Evolutionary conservation across 2,797 vertebrate genomes (phyloP).

Genomic region (Ibycter americanus): DNA sequence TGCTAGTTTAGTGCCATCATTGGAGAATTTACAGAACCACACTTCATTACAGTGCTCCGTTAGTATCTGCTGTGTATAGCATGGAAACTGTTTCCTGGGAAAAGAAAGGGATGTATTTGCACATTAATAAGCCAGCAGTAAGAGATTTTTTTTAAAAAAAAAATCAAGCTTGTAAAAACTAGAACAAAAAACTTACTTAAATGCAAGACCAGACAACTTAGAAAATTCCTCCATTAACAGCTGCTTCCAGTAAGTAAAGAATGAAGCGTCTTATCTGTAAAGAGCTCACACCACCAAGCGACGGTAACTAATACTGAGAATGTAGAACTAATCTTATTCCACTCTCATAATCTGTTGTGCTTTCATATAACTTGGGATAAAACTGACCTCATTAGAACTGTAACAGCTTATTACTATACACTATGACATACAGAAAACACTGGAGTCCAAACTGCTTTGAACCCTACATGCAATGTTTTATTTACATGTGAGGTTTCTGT

Average conservation of each 20-base stretch:
- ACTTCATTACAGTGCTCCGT: slow-evolving; percentile 99
- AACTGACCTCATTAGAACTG: background rate
- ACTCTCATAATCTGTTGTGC: background rate
- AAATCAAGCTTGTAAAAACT: background rate
- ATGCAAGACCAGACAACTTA: background rate
- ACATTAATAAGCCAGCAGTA: background rate
- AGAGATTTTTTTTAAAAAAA: background rate
- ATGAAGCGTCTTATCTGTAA: background rate
- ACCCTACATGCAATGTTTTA: background rate
- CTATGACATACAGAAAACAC: background rate
- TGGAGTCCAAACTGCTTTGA: background rate
- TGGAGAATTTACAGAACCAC: slow-evolving; percentile 99
- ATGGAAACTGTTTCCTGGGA: slow-evolving; percentile 96
- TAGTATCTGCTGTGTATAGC: slow-evolving; percentile 98
- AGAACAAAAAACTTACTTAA: background rate
- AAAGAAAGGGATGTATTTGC: background rate
- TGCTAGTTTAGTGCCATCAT: slow-evolving; percentile 98
- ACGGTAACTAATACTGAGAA: background rate
- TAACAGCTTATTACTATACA: background rate
- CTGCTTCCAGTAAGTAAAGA: background rate
- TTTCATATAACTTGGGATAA: background rate
- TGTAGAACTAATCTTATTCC: background rate
- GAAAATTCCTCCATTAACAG: background rate
- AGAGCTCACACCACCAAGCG: background rate
- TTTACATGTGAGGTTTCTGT: background rate